These are phyloP conservation scores for Muscidifurax raptorellus DNA, from an alignment of 1,140 invertebrate genomes.

Conservation along the genomic window DNA sequence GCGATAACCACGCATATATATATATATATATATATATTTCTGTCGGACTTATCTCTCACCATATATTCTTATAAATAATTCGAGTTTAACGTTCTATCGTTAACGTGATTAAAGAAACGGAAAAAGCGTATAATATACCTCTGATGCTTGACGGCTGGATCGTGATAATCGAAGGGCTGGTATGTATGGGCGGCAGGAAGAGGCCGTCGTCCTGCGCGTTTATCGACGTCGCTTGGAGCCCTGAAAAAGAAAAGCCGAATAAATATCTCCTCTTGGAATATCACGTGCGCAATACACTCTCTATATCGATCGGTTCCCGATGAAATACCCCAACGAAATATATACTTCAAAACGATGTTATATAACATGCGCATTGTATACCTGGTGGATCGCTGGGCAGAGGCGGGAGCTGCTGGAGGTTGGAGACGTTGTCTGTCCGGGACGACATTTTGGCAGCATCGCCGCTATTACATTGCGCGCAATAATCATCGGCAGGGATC, in stretches of 20 bases:
- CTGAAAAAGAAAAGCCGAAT: conserved; percentile 12
- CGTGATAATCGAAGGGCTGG: conserved; percentile 52
- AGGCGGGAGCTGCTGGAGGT: not conserved
- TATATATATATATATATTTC: not conserved
- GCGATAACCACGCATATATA: not conserved
- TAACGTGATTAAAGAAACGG: too few relatives aligned
- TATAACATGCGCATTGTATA: not conserved
- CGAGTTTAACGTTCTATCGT: too few relatives aligned
- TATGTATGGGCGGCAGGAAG: conserved; percentile 36
- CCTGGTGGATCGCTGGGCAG: not conserved
- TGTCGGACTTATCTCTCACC: not conserved
- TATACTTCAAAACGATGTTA: too few relatives aligned
- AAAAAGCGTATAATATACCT: not conserved
- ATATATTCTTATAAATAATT: not conserved
- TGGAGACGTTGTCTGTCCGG: not conserved
- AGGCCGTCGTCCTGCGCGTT: conserved; percentile 32
- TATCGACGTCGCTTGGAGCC: not conserved
- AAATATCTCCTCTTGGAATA: not conserved
- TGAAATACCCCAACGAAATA: too few relatives aligned
- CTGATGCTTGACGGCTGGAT: conserved; percentile 49
- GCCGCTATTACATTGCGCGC: not conserved
- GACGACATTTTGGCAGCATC: conserved; percentile 20
- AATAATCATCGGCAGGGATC: not conserved
- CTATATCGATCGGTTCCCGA: not conserved
- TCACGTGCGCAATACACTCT: not conserved